phyloP scores from a whole-genome alignment of 2,113 vertebrate genomes.

The Ictidomys tridecemlineatus region DNA sequence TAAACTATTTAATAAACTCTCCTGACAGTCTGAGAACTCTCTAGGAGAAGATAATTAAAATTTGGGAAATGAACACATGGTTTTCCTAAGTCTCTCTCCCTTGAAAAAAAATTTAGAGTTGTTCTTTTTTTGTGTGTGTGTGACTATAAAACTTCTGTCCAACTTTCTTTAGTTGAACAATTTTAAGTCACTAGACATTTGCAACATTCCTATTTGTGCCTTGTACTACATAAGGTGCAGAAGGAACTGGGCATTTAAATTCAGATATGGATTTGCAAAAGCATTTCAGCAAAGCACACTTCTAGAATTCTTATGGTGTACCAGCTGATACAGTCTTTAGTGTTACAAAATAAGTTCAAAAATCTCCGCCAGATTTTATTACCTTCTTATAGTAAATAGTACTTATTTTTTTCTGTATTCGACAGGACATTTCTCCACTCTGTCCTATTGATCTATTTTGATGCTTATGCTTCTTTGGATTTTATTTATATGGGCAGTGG shows the following conservation, averaged over 20 bases:
- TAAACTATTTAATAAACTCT: neutral
- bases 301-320: constrained; percentile 9
- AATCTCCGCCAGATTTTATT: neutral
- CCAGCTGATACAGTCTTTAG: neutral
- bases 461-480: neutral
- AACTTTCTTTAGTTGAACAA: constrained; percentile 1
- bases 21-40: neutral
- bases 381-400: constrained; percentile 1
- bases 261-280: neutral
- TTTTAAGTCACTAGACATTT: constrained; percentile 9
- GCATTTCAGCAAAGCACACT: neutral
- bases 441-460: neutral
- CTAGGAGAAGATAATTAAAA: neutral
- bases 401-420: neutral
- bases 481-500: neutral
- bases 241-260: neutral
- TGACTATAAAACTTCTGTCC: neutral
- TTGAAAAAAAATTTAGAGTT: constrained; percentile 1
- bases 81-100: constrained; percentile 34
- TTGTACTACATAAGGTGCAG: neutral
- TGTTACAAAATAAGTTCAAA: constrained; percentile 25
- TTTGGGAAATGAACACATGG: neutral
- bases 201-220: neutral
- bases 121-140: neutral
- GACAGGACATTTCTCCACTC: neutral